Conservation (phyloP, 2,797 vertebrate species). For the Podarcis siculus region DNA sequence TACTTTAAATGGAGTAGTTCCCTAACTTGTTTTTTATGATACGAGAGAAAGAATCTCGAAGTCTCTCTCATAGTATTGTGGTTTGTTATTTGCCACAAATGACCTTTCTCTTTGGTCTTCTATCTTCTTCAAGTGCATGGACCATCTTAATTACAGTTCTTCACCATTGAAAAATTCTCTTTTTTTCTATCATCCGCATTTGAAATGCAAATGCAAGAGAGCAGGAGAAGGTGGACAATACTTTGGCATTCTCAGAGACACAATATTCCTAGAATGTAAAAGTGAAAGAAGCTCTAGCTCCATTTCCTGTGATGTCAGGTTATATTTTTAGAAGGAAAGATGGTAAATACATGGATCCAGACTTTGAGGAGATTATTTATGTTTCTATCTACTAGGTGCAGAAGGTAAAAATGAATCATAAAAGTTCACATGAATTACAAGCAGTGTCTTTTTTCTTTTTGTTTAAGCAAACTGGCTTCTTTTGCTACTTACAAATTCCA, state of each 20-base stretch:
- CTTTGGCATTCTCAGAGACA: background rate
- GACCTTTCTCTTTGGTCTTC: background rate
- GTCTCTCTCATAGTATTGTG: background rate
- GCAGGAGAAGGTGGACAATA: background rate
- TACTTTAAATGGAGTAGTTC: background rate
- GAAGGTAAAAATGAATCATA: constrained; percentile 21
- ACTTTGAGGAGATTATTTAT: background rate
- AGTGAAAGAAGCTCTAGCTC: too few relatives aligned
- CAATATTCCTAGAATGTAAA: background rate
- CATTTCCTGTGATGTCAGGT: background rate
- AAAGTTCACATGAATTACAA: constrained; percentile 40
- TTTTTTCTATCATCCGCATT: too few relatives aligned
- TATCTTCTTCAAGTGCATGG: background rate
- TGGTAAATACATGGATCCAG: background rate
- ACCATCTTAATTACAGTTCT: background rate
- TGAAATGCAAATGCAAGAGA: background rate
- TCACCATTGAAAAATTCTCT: background rate
- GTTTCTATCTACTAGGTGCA: background rate
- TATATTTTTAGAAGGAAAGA: background rate
- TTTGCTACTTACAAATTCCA: constrained; percentile 63
- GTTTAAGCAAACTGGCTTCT: constrained; percentile 51
- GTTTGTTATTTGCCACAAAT: background rate
- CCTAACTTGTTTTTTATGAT: background rate
- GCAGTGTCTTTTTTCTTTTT: constrained; percentile 29
- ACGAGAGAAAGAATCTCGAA: background rate